These are phyloP conservation scores for Autographa pulchrina DNA, from an alignment of 2,888 invertebrate species.

Conservation along the genomic window DNA sequence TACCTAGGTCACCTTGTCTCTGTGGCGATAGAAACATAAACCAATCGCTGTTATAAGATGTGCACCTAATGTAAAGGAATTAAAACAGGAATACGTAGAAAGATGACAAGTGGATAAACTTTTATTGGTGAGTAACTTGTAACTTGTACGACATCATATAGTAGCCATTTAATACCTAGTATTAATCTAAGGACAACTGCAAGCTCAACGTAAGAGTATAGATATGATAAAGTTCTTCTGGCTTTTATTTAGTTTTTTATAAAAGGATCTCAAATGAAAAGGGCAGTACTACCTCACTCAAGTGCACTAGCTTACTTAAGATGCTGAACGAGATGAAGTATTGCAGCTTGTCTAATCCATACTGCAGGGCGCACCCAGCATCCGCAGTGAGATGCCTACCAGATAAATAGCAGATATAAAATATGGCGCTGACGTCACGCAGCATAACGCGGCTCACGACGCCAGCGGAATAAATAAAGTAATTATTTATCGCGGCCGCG, in stretches of 20 bases:
- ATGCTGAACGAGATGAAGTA: background rate
- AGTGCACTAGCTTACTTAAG: too few relatives aligned
- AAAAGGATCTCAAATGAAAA: too few relatives aligned
- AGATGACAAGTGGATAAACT: conserved; percentile 31
- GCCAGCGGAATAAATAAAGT: conserved; percentile 40
- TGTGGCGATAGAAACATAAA: background rate
- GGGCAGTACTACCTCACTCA: too few relatives aligned
- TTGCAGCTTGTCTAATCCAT: conserved; percentile 9
- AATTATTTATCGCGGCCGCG: conserved; percentile 40
- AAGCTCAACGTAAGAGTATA: background rate
- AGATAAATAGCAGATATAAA: conserved; percentile 38
- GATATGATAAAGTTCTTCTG: conserved; percentile 8
- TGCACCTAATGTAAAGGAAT: too few relatives aligned
- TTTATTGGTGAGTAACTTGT: conserved; percentile 24
- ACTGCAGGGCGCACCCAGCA: conserved; percentile 2
- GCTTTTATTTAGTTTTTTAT: too few relatives aligned
- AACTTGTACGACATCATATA: conserved; percentile 18
- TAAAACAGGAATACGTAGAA: background rate
- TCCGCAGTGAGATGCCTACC: conserved; percentile 26
- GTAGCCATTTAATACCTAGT: background rate
- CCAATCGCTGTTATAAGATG: background rate
- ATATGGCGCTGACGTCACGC: conserved; percentile 46
- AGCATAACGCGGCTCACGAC: conserved; percentile 48
- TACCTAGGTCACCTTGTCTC: background rate
- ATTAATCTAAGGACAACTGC: conserved; percentile 8